Percentiles rank a stretch among this genome's conserved stretches.
These are phyloP conservation scores for Phymanthus crucifer DNA, from an alignment of 92 coral and sea anemone species.

Conservation along the genomic window DNA sequence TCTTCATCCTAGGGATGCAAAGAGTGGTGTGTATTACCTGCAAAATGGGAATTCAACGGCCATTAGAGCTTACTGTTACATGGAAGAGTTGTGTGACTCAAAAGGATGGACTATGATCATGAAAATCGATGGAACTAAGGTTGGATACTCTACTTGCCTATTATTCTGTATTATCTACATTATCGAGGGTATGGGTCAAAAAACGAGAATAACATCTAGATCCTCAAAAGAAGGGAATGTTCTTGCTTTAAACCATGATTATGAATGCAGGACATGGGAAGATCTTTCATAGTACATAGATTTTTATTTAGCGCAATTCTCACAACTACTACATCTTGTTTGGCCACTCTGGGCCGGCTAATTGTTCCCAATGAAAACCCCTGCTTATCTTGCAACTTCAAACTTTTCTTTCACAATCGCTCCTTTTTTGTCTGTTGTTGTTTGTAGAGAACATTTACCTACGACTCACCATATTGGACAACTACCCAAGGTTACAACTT, in stretches of 20 bases:
- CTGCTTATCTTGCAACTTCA: background rate
- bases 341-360: too few species aligned
- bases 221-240: too few species aligned
- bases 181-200: too few species aligned
- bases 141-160: background rate
- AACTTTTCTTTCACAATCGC: slow-evolving; percentile 24
- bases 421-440: background rate
- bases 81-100: slow-evolving; percentile 36
- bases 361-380: too few species aligned
- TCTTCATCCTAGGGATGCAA: slow-evolving; percentile 15
- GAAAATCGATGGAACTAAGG: slow-evolving; percentile 43
- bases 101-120: slow-evolving; percentile 51
- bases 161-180: too few species aligned
- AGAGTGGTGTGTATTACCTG: slow-evolving; percentile 40
- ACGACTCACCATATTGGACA: slow-evolving; percentile 32
- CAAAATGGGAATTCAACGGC: slow-evolving; percentile 12
- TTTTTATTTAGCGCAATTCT: too few species aligned
- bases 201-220: too few species aligned
- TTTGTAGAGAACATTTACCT: slow-evolving; percentile 28
- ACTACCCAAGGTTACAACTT: slow-evolving; percentile 15
- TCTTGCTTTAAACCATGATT: too few species aligned
- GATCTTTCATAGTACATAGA: too few species aligned
- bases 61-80: slow-evolving; percentile 39
- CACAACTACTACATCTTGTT: too few species aligned
- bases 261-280: too few species aligned